These are phyloP conservation scores for Periophthalmus modestus DNA, from an alignment of 2,113 vertebrate genomes.

Conservation along the genomic window DNA sequence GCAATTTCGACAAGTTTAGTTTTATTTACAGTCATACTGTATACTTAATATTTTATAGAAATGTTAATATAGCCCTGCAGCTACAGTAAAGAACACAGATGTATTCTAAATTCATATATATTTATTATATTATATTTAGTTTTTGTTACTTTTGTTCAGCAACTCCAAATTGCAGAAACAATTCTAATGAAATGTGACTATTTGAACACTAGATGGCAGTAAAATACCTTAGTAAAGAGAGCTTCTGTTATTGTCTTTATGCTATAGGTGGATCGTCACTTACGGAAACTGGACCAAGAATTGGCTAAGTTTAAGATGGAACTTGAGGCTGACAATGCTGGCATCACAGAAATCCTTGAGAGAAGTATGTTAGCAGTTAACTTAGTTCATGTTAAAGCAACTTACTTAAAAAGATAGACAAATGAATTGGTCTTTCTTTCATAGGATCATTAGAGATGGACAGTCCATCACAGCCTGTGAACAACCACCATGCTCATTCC, in stretches of 20 bases:
- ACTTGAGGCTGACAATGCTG: slow-evolving; percentile 98
- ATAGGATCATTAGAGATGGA: slow-evolving; percentile 94
- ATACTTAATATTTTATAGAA: too few species aligned
- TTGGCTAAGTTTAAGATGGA: slow-evolving; percentile 99
- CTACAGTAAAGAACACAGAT: background rate
- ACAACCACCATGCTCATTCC: slow-evolving; percentile 96
- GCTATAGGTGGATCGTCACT: slow-evolving; percentile 92
- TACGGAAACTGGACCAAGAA: slow-evolving; percentile 97
- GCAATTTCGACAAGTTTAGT: too few species aligned
- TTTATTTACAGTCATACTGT: too few species aligned
- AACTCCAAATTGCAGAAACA: background rate
- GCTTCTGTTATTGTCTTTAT: background rate
- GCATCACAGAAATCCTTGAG: slow-evolving; percentile 98
- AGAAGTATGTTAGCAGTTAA: slow-evolving; percentile 80
- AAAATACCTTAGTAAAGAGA: background rate
- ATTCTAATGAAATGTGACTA: background rate
- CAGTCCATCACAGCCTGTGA: slow-evolving; percentile 95
- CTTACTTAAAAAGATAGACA: background rate
- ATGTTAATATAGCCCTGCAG: background rate
- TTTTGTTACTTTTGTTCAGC: too few species aligned
- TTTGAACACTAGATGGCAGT: slow-evolving; percentile 55
- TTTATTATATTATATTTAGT: too few species aligned
- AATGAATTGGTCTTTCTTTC: background rate
- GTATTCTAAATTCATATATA: background rate
- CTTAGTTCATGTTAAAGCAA: background rate